Percentiles rank a stretch among this genome's conserved stretches.
Conservation (phyloP, 2,888 invertebrate species). For the Mythimna lalbum region DNA sequence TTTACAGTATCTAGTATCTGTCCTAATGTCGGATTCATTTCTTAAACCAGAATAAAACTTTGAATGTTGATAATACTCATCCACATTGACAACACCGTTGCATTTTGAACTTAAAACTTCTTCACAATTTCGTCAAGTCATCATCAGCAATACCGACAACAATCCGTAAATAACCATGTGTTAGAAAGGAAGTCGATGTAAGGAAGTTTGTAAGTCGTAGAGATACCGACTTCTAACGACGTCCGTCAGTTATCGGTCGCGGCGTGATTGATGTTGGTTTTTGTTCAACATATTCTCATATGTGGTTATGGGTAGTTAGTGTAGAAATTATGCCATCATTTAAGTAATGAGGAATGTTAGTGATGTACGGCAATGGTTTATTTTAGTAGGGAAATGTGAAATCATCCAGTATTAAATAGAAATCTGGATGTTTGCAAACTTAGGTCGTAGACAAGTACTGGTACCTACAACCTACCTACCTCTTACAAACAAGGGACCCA, state of each 20-base stretch:
- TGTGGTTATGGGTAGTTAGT: constrained; percentile 21
- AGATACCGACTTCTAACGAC: constrained; percentile 66
- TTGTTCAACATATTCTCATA: constrained; percentile 25
- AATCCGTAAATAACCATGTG: constrained; percentile 54
- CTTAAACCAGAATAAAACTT: not conserved
- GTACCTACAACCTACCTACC: no score
- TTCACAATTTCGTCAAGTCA: constrained; percentile 23
- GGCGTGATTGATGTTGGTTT: constrained; percentile 67
- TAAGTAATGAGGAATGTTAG: constrained; percentile 28
- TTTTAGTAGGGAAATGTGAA: constrained; percentile 8
- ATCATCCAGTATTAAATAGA: not conserved
- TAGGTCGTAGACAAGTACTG: no score
- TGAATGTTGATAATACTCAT: no score
- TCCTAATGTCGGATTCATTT: no score
- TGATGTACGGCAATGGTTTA: constrained; percentile 13
- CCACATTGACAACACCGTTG: not conserved
- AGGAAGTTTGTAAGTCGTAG: constrained; percentile 59
- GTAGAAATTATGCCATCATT: constrained; percentile 31
- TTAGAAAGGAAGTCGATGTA: constrained; percentile 56
- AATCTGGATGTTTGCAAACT: not conserved
- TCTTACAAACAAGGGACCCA: no score
- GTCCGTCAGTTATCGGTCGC: constrained; percentile 64
- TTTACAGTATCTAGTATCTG: no score
- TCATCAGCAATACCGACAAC: constrained; percentile 13
- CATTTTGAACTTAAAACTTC: constrained; percentile 10